A percentile compares a stretch with the other conserved stretches of the same genome.
These are phyloP conservation scores for Diplolepis rosae DNA, from an alignment of 2,888 invertebrate genomes.

Conservation along the genomic window DNA sequence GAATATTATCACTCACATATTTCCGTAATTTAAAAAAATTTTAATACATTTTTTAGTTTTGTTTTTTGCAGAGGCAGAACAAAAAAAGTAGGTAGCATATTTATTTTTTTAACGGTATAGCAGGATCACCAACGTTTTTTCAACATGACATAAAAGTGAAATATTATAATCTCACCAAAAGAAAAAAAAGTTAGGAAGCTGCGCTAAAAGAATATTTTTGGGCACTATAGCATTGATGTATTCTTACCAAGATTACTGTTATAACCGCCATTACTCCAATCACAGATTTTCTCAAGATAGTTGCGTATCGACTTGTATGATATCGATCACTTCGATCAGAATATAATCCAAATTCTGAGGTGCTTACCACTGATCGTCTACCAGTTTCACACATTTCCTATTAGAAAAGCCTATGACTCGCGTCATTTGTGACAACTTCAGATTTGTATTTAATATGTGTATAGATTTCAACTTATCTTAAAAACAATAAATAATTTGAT, in stretches of 20 bases:
- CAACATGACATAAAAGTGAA: no score
- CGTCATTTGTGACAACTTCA: neutral
- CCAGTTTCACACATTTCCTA: slow-evolving; percentile 44
- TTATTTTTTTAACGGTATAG: no score
- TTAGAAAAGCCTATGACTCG: neutral
- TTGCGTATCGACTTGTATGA: slow-evolving; percentile 61
- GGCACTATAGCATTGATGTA: no score
- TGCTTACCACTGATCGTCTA: slow-evolving; percentile 68
- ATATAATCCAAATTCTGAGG: slow-evolving; percentile 71
- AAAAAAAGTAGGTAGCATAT: no score
- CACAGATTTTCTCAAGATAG: slow-evolving; percentile 62
- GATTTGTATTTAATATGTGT: neutral
- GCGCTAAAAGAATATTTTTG: no score
- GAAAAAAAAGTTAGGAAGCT: no score
- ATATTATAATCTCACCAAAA: no score
- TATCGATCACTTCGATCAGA: slow-evolving; percentile 68
- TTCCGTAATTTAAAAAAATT: no score
- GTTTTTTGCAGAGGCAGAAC: no score
- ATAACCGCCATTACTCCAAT: slow-evolving; percentile 70
- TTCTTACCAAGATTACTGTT: slow-evolving; percentile 68
- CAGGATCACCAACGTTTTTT: no score
- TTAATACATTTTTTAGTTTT: no score
- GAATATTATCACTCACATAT: no score
- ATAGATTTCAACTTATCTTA: neutral
- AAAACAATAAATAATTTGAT: neutral